Conservation (phyloP, 2,888 invertebrate genomes). For the Lingula anatina region DNA sequence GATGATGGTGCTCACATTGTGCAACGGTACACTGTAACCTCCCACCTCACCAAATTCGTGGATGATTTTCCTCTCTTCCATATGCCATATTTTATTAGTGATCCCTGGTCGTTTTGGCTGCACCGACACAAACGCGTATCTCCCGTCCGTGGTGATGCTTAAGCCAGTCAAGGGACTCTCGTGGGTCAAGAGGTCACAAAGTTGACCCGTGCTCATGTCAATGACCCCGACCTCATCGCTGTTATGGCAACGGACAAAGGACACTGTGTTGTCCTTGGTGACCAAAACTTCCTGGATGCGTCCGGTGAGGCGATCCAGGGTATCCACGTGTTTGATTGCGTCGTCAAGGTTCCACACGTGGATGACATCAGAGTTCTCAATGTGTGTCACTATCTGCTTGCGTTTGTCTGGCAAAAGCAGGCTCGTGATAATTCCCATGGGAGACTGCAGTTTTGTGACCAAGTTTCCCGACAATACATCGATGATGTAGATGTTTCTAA, state of each 20-base stretch:
- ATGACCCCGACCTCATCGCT: slow-evolving; percentile 49
- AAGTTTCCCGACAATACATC: slow-evolving; percentile 22
- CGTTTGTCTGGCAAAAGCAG: slow-evolving; percentile 27
- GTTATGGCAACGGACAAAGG: slow-evolving; percentile 32
- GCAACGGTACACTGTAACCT: slow-evolving; percentile 31
- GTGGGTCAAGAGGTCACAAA: slow-evolving; percentile 48
- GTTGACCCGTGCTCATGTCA: slow-evolving; percentile 39
- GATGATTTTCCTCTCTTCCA: slow-evolving; percentile 32
- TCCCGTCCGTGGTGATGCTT: slow-evolving; percentile 35
- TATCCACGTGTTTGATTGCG: slow-evolving; percentile 33
- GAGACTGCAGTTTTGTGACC: slow-evolving; percentile 39
- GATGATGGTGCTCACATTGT: slow-evolving; percentile 21
- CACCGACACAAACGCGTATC: slow-evolving; percentile 35
- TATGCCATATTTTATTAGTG: slow-evolving; percentile 44
- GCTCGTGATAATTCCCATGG: slow-evolving; percentile 39
- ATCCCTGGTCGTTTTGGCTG: slow-evolving; percentile 24
- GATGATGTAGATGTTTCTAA: slow-evolving; percentile 48
- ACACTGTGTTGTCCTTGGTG: slow-evolving; percentile 25
- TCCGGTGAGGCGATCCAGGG: slow-evolving; percentile 40
- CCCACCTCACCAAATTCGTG: slow-evolving; percentile 39
- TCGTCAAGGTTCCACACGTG: slow-evolving; percentile 44
- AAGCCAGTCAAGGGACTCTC: slow-evolving; percentile 32
- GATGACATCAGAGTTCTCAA: slow-evolving; percentile 22
- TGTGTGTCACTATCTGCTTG: slow-evolving; percentile 36
- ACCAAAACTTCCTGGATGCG: slow-evolving; percentile 31